Evolutionary conservation across 2,888 invertebrate genomes (phyloP).

Genomic region (Coecobrya sp.): DNA sequence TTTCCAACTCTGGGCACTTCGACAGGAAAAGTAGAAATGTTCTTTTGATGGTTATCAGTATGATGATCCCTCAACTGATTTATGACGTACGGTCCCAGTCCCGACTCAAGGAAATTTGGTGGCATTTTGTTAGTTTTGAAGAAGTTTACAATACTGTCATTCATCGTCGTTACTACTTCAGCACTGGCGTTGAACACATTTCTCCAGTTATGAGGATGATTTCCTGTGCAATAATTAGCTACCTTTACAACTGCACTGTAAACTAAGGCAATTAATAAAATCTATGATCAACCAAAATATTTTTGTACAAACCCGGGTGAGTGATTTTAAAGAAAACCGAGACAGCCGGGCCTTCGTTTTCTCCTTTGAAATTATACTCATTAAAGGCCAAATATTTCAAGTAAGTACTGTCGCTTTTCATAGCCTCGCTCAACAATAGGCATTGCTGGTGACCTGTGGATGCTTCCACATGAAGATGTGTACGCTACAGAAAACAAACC

Average conservation of each 20-base stretch:
- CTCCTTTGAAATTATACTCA: slow-evolving; percentile 39
- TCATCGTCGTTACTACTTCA: neutral
- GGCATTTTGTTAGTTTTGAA: slow-evolving; percentile 5
- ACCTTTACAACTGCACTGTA: neutral
- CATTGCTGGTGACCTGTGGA: neutral
- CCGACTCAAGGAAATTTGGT: slow-evolving; percentile 7
- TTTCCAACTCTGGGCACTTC: neutral
- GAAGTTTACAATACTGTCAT: slow-evolving; percentile 6
- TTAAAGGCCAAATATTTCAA: slow-evolving; percentile 48
- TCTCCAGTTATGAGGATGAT: slow-evolving; percentile 54
- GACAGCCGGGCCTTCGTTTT: neutral
- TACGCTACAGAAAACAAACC: neutral
- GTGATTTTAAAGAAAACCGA: slow-evolving; percentile 52
- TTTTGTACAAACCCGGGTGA: slow-evolving; percentile 38
- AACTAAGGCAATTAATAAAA: neutral
- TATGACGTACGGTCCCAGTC: slow-evolving; percentile 37
- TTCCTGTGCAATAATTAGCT: slow-evolving; percentile 22
- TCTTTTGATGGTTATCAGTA: neutral
- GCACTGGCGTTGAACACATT: neutral
- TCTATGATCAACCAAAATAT: neutral
- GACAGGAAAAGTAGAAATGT: neutral
- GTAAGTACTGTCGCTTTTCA: slow-evolving; percentile 29
- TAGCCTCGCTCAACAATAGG: slow-evolving; percentile 33
- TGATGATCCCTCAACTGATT: slow-evolving; percentile 17
- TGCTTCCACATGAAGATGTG: slow-evolving; percentile 37